Conservation (phyloP, 2,888 invertebrate genomes). For the Pyrochroa serraticornis region DNA sequence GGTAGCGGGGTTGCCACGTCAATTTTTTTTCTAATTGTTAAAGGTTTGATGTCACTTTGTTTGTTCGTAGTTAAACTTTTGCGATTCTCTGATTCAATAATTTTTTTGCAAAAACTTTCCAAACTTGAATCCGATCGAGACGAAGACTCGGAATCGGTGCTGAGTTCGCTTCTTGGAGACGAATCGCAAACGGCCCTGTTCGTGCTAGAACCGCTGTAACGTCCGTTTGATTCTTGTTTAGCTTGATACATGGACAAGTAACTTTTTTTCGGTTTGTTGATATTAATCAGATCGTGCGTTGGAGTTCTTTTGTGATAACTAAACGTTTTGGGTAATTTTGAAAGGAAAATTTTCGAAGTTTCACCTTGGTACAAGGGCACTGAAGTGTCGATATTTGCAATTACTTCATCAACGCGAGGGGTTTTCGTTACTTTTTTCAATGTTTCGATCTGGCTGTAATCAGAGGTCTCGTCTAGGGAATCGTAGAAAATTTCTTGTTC, state of each 20-base stretch:
- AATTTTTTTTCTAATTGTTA: too few species aligned
- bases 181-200: conserved; percentile 7
- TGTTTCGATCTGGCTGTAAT: too few species aligned
- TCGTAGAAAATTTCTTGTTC: conserved; percentile 26
- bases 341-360: not conserved
- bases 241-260: conserved; percentile 14
- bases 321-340: not conserved
- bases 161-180: conserved; percentile 3
- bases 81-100: not conserved
- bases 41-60: not conserved
- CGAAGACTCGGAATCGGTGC: not conserved
- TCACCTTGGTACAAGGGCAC: conserved; percentile 16
- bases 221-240: not conserved
- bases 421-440: conserved; percentile 3
- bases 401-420: not conserved
- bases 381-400: not conserved
- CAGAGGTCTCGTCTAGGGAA: conserved; percentile 19
- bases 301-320: not conserved
- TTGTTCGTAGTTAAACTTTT: conserved; percentile 1
- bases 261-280: not conserved
- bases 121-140: not conserved
- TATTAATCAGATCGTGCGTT: not conserved
- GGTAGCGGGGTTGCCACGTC: not conserved
- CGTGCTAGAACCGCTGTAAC: not conserved
- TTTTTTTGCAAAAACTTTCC: not conserved